Evolutionary conservation across 2,113 vertebrate genomes (phyloP), one percentile per base, ranked within the genome.

Genomic region (Platysternon megacephalum): DNA sequence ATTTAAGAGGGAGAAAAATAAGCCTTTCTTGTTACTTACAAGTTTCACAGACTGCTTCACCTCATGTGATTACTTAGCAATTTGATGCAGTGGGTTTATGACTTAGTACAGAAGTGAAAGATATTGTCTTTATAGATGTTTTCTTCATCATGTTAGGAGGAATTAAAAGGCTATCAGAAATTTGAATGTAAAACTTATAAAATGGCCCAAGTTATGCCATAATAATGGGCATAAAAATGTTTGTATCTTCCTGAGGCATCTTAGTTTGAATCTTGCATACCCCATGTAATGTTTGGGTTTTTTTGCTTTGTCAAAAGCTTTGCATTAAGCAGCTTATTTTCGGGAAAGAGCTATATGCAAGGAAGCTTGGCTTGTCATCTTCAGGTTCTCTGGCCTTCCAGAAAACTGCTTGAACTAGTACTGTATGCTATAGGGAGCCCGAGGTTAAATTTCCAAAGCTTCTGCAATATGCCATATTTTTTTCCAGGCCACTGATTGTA

Each of bases 101-200:
- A 39, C 39, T 44, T 91, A 61, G 39, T 89, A 90, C 51, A 79
- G 53, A 89, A 87, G 52, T 1, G 1, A 17, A 79, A 93, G 26
- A 29, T 82, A 55, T 52, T 68, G n/a, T 65, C 78, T 53, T 93
- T 49, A 84, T 78, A 48, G 76, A 22, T 86, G 53, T n/a, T 96
- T 94, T 93, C 65, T 68, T 13, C 85, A 80, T 1, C 28, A 1
- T 68, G 83, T 7, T 55, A 86, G 82, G 29, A 94, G 89, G 24
- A 84, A 95, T 94, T 87, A 88, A 88, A 81, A 90, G 32, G 51
- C 58, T 4, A 0, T 79, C 46, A 91, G 82, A 89, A 12, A 76
- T 48, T 26, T 55, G 79, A 13, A 3, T 86, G 42, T 48, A 78
- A 86, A 91, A n/a, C 83, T 81, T 82, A 90, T 86, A 65, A 78